Evolutionary conservation across 1,140 invertebrate genomes (phyloP).

Genomic region (Brachionus calyciflorus): DNA sequence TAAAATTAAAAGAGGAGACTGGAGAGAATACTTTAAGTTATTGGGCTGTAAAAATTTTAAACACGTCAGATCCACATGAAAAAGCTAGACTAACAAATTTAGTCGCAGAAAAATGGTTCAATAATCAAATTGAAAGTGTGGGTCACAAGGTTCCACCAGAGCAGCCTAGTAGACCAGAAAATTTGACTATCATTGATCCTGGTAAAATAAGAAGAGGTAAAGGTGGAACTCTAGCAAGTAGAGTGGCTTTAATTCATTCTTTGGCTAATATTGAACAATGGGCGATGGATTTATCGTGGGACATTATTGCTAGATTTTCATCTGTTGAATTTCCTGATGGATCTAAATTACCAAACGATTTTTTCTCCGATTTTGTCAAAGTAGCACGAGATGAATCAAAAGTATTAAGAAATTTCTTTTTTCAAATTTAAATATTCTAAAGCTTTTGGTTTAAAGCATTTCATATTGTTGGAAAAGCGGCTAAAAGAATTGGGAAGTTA

Average conservation of each 20-base stretch:
- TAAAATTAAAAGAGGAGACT: not conserved
- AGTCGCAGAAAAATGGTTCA: slow-evolving; percentile 49
- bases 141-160: slow-evolving; percentile 48
- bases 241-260: slow-evolving; percentile 50
- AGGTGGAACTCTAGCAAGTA: slow-evolving; percentile 48
- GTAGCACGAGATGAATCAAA: slow-evolving; percentile 50
- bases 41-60: slow-evolving; percentile 49
- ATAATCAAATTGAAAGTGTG: slow-evolving; percentile 44
- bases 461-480: slow-evolving; percentile 48
- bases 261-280: slow-evolving; percentile 51
- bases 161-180: slow-evolving; percentile 48
- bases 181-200: slow-evolving; percentile 49
- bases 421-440: not conserved
- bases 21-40: slow-evolving; percentile 47
- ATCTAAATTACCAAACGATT: slow-evolving; percentile 48
- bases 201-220: slow-evolving; percentile 50
- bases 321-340: slow-evolving; percentile 37
- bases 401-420: slow-evolving; percentile 16
- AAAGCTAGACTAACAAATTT: slow-evolving; percentile 48
- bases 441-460: slow-evolving; percentile 48
- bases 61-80: slow-evolving; percentile 48
- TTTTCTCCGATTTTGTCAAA: slow-evolving; percentile 50
- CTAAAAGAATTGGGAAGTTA: slow-evolving; percentile 48
- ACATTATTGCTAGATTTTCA: slow-evolving; percentile 50
- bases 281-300: slow-evolving; percentile 51